Conservation (phyloP, 2,113 vertebrate species). For the Toxostoma redivivum region DNA sequence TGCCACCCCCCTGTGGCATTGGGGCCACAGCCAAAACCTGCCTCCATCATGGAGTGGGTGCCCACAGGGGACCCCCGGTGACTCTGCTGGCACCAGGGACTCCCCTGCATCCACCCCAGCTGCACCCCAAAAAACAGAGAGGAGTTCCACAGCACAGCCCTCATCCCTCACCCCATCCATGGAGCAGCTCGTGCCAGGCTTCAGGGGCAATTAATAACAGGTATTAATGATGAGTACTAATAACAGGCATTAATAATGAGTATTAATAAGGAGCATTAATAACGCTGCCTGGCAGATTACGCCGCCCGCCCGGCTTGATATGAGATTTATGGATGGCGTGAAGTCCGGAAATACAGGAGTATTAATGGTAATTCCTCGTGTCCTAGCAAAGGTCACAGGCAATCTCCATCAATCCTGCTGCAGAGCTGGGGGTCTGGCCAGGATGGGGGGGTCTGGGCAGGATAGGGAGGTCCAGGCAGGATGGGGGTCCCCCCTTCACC, state of each 20-base stretch:
- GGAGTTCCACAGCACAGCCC: fast-evolving
- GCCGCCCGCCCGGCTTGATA: slow-evolving; percentile 8
- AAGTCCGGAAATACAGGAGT: slow-evolving; percentile 52
- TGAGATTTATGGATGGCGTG: slow-evolving; percentile 53
- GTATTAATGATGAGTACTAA: neutral
- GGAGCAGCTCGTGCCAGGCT: neutral
- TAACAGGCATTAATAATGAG: neutral
- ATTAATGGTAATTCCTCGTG: slow-evolving; percentile 66
- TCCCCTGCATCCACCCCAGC: neutral
- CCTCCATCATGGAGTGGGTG: fast-evolving
- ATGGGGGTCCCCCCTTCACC: fast-evolving
- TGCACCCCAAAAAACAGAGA: neutral
- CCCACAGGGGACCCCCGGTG: neutral
- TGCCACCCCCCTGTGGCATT: neutral
- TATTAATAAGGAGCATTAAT: slow-evolving; percentile 40
- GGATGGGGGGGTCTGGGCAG: neutral
- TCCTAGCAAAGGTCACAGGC: slow-evolving; percentile 71
- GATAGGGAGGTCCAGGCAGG: neutral
- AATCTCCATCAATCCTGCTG: slow-evolving; percentile 66
- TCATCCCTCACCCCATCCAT: neutral
- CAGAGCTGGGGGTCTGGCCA: neutral
- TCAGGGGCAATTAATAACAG: neutral
- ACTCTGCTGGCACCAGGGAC: neutral
- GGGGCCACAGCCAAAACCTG: neutral
- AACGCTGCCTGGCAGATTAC: neutral